A percentile compares a stretch with the other conserved stretches of the same genome.
phyloP scores from a whole-genome alignment of 2,888 invertebrate genomes.

The Psylliodes chrysocephalus region DNA sequence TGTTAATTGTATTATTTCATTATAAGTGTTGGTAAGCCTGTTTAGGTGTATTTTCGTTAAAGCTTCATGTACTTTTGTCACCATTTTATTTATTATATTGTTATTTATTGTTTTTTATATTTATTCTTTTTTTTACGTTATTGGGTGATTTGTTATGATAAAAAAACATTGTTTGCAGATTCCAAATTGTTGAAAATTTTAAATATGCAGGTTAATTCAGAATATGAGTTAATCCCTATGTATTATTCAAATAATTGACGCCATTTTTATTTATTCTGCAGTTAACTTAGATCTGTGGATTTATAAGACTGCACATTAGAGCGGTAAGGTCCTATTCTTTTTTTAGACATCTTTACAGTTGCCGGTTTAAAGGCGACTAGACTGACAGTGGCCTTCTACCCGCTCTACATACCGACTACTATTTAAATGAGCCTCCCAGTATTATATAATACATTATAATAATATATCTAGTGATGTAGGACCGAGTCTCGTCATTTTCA shows the following conservation, averaged over 20 bases:
- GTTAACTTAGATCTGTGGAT: slow-evolving; percentile 29
- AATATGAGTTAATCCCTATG: not conserved
- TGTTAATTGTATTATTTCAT: too few species aligned
- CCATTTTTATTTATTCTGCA: slow-evolving; percentile 15
- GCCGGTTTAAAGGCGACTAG: slow-evolving; percentile 21
- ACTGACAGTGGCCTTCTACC: slow-evolving; percentile 19
- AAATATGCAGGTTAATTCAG: too few species aligned
- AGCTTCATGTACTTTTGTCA: slow-evolving; percentile 1
- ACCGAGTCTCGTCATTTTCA: slow-evolving; percentile 7
- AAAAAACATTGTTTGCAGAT: not conserved
- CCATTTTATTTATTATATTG: slow-evolving; percentile 11
- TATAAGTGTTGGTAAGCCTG: not conserved
- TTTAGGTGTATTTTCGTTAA: too few species aligned
- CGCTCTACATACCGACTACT: slow-evolving; percentile 20
- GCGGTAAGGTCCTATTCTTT: slow-evolving; percentile 17
- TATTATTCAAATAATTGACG: slow-evolving; percentile 19
- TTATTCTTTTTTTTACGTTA: not conserved
- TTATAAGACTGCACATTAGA: slow-evolving; percentile 30
- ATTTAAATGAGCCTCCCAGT: slow-evolving; percentile 31
- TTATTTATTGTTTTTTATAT: slow-evolving; percentile 2
- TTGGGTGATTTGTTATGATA: too few species aligned
- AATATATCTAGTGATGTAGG: slow-evolving; percentile 27
- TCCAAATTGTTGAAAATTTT: too few species aligned
- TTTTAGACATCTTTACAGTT: slow-evolving; percentile 32
- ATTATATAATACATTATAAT: slow-evolving; percentile 18